A percentile compares a stretch with the other conserved stretches of the same genome.
Conservation (phyloP, 2,113 vertebrate species). For the Anguilla japonica region DNA sequence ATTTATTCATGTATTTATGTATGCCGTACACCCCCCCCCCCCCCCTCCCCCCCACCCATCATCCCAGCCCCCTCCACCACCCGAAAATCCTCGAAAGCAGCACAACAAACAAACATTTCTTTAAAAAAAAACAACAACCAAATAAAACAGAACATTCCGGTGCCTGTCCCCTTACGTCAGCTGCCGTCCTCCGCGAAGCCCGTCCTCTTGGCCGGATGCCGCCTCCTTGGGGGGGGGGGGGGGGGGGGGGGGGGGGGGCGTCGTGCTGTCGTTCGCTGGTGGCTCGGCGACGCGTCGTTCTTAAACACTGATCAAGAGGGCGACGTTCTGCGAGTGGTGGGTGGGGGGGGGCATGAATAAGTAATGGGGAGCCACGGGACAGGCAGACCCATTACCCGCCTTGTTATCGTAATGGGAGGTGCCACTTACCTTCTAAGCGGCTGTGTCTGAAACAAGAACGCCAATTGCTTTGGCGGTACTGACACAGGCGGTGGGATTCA, state of each 20-base stretch:
- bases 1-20: conserved; percentile 60
- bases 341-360: conserved; percentile 31
- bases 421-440: conserved; percentile 65
- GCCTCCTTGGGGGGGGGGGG: background rate
- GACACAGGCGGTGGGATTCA: conserved; percentile 59
- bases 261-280: conserved; percentile 45
- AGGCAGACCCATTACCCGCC: conserved; percentile 45
- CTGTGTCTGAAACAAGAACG: conserved; percentile 48
- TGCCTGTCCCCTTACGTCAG: conserved; percentile 35
- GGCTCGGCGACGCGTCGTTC: conserved; percentile 42
- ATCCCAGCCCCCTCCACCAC: background rate
- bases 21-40: conserved; percentile 32
- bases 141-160: background rate
- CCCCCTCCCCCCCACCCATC: background rate
- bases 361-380: conserved; percentile 43
- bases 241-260: no score
- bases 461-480: conserved; percentile 28
- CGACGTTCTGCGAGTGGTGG: conserved; percentile 34
- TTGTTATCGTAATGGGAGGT: conserved; percentile 51
- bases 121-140: background rate
- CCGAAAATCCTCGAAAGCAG: background rate
- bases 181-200: conserved; percentile 33
- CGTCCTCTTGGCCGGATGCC: background rate
- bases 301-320: conserved; percentile 31
- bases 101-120: background rate